Percentiles rank a stretch among this genome's conserved stretches.
Evolutionary conservation across 2,797 vertebrate species (phyloP).

Genomic region (Fringilla coelebs): DNA sequence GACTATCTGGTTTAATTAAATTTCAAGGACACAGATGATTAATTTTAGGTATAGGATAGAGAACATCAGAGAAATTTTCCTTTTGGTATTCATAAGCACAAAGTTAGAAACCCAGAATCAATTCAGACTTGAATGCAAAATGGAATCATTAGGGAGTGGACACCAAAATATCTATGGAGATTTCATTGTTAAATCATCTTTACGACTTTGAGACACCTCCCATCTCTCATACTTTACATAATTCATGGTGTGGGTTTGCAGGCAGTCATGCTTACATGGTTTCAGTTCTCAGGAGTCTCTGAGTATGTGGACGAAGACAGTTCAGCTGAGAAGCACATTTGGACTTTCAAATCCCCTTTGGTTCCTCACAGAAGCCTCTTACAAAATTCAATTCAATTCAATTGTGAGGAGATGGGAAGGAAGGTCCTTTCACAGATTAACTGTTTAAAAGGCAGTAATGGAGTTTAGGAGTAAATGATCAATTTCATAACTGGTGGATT

Average conservation of each 20-base stretch:
- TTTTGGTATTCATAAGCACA: slow-evolving; percentile 1
- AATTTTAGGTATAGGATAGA: slow-evolving; percentile 13
- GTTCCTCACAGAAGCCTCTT: background rate
- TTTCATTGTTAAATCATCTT: background rate
- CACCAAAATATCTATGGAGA: background rate
- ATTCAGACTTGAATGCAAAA: background rate
- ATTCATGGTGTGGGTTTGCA: background rate
- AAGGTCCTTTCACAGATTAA: background rate
- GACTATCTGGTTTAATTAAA: slow-evolving; percentile 57
- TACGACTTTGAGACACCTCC: background rate
- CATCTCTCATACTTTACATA: background rate
- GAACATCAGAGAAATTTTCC: slow-evolving; percentile 33
- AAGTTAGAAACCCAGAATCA: background rate
- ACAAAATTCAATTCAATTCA: background rate
- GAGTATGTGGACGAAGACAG: background rate
- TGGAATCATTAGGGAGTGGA: background rate
- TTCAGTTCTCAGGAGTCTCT: background rate
- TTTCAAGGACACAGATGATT: slow-evolving; percentile 41
- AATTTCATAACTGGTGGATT: background rate
- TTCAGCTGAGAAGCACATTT: background rate
- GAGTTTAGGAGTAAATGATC: background rate
- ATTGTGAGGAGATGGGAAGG: background rate
- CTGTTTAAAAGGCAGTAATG: background rate
- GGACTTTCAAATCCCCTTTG: background rate
- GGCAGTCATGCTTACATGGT: background rate